Base-by-base conservation (phyloP, 2,797 vertebrate genomes). In the Muscicapa striata region DNA sequence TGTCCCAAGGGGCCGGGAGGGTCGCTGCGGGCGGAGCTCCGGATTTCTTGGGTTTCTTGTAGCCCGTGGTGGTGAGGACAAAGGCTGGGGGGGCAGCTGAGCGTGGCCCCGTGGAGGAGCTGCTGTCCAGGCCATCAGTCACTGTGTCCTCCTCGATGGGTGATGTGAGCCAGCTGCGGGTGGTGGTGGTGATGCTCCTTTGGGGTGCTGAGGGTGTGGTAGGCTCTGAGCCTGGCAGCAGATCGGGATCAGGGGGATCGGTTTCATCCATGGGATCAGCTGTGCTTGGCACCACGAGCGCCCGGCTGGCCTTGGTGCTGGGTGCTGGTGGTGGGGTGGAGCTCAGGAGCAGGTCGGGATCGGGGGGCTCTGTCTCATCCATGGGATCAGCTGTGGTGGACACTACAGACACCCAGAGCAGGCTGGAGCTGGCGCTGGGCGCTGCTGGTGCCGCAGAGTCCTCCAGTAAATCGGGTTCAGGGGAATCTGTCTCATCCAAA, bases 401-500 rank as follows among this genome's bases (percentile, higher is more conserved):
- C 40, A 1, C 29, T 8, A 1, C 4, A 1, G 8, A 3, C 4
- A 8, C 63, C 22, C 0, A 0, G 16, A 9, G 38, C 29, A 18
- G 40, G 55, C 45, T 34, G 75, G 58, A 1, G 11, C 5, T n/a
- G 68, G 27, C 6, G 2, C 52, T 4, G 14, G 30, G 32, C 0
- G 0, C 48, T 10, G 40, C 1, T 34, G 68, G 4, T 26, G 54
- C 6, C 46, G 17, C 27, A 8, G 52, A 46, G 29, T 29, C 7
- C 49, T 20, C 11, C 30, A 23, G 7, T 1, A 2, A 4, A 0
- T 19, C 5, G 0, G n/a, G 51, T 5, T 11, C 2, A 1, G 26
- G 45, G 49, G 74, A 26, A 15, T 45, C 27, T 8, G 52, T 52
- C 20, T 66, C 40, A 5, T 66, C 67, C 59, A 5, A 1, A 0